Evolutionary conservation across 2,797 vertebrate genomes (phyloP).

Genomic region (Coregonus ussuriensis): DNA sequence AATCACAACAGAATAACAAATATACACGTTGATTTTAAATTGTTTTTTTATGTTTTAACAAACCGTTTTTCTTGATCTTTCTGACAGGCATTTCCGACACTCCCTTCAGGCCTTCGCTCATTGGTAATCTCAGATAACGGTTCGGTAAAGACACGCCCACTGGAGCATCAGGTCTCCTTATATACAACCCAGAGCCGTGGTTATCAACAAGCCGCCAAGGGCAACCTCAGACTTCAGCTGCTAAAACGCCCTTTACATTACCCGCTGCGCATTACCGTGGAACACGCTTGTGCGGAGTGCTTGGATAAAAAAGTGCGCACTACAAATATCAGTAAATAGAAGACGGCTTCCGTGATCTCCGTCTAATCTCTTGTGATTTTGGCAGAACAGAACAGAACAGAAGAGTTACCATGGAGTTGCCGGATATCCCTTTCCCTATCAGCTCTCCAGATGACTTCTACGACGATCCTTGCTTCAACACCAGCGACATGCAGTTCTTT

Average conservation of each 20-base stretch:
- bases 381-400: neutral
- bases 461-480: constrained; percentile 94
- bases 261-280: neutral
- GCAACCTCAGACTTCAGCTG: constrained; percentile 34
- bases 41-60: neutral
- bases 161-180: constrained; percentile 49
- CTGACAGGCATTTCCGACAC: neutral
- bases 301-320: neutral
- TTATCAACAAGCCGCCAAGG: constrained; percentile 40
- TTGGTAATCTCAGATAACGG: constrained; percentile 61
- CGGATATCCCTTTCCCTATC: constrained; percentile 91
- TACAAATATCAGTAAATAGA: neutral
- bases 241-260: neutral
- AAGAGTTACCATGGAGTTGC: constrained; percentile 78
- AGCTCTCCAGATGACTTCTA: constrained; percentile 89
- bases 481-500: constrained; percentile 95
- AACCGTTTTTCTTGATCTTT: constrained; percentile 1
- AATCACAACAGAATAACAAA: neutral
- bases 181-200: constrained; percentile 48
- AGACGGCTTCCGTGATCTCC: neutral
- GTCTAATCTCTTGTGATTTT: neutral
- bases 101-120: constrained; percentile 33
- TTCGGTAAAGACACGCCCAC: constrained; percentile 34
- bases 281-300: neutral
- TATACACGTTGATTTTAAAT: neutral